Percentiles rank a stretch among this genome's conserved stretches.
phyloP scores from a whole-genome alignment of 2,888 invertebrate genomes.

The Caenorhabditis sp. region DNA sequence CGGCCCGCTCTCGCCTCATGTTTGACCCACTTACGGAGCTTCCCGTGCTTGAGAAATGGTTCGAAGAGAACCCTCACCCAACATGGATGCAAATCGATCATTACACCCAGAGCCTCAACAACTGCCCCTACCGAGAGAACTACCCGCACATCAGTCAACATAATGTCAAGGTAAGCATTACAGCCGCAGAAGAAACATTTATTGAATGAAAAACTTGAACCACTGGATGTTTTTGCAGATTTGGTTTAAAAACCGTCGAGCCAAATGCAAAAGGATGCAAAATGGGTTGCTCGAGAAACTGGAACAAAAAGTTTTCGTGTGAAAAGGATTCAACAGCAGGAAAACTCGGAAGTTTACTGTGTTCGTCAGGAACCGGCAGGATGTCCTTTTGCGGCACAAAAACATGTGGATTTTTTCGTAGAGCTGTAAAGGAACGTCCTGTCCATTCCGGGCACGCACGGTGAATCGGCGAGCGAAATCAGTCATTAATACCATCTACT shows the following conservation, averaged over 20 bases:
- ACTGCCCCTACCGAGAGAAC: conserved; percentile 94
- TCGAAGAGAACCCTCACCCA: conserved; percentile 96
- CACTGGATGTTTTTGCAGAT: conserved; percentile 82
- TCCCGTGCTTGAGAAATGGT: conserved; percentile 85
- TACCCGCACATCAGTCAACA: conserved; percentile 98
- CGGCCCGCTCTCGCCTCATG: conserved; percentile 91
- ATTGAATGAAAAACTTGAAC: too few relatives aligned
- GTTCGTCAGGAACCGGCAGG: conserved; percentile 5
- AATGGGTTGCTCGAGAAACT: conserved; percentile 58
- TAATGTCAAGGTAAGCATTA: conserved; percentile 90
- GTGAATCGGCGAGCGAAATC: neutral
- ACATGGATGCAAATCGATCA: conserved; percentile 97
- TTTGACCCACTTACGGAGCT: conserved; percentile 99
- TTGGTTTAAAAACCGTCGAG: conserved; percentile 94
- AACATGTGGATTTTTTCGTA: neutral
- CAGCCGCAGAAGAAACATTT: too few relatives aligned
- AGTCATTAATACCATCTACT: neutral
- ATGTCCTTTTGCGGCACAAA: conserved; percentile 1
- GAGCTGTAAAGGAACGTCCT: conserved; percentile 5
- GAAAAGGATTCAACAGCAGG: neutral
- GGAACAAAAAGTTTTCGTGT: conserved; percentile 45
- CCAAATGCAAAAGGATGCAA: conserved; percentile 93
- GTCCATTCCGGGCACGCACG: neutral
- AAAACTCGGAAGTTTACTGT: neutral
- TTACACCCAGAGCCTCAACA: conserved; percentile 96